A percentile compares a stretch with the other conserved stretches of the same genome.
Evolutionary conservation across 2,888 invertebrate genomes (phyloP).

Genomic region (Hofmannophila pseudospretella): DNA sequence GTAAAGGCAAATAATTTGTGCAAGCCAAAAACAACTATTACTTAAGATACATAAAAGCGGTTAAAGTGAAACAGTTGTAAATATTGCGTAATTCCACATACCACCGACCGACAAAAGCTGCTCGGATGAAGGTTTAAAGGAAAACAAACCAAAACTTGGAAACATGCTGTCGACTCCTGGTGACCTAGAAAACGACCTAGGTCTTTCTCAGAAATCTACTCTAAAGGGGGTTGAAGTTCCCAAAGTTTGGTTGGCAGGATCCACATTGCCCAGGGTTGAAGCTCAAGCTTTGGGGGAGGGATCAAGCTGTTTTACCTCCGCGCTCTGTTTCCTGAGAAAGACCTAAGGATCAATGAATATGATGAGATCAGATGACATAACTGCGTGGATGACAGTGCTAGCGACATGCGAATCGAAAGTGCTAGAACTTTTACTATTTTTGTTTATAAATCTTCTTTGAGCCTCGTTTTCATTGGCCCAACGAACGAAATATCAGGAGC

Average conservation of each 20-base stretch:
- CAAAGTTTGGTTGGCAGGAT: constrained; percentile 68
- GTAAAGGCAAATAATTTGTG: constrained; percentile 11
- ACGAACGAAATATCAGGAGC: constrained; percentile 11
- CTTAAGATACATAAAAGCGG: constrained; percentile 17
- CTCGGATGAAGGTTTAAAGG: constrained; percentile 51
- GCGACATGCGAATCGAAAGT: constrained; percentile 58
- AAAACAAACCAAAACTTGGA: constrained; percentile 74
- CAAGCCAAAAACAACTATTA: constrained; percentile 12
- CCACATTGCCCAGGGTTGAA: constrained; percentile 62
- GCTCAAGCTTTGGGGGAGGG: constrained; percentile 63
- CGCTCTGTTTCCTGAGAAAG: constrained; percentile 74
- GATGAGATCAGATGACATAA: constrained; percentile 65
- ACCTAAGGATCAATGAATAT: constrained; percentile 73
- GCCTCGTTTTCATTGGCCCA: constrained; percentile 6
- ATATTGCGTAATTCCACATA: constrained; percentile 37
- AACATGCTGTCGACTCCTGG: constrained; percentile 71
- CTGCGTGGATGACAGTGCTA: constrained; percentile 54
- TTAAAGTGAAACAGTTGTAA: constrained; percentile 27
- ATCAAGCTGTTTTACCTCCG: constrained; percentile 69
- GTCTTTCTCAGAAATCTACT: constrained; percentile 72
- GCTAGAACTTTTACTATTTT: constrained; percentile 4
- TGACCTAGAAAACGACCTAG: constrained; percentile 73
- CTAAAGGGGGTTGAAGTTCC: constrained; percentile 37
- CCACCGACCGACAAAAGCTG: constrained; percentile 53
- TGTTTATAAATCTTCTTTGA: background rate